Percentiles rank a stretch among this genome's conserved stretches.
Conservation (phyloP, 2,888 invertebrate genomes). For the Sphecodes monilicornis region DNA sequence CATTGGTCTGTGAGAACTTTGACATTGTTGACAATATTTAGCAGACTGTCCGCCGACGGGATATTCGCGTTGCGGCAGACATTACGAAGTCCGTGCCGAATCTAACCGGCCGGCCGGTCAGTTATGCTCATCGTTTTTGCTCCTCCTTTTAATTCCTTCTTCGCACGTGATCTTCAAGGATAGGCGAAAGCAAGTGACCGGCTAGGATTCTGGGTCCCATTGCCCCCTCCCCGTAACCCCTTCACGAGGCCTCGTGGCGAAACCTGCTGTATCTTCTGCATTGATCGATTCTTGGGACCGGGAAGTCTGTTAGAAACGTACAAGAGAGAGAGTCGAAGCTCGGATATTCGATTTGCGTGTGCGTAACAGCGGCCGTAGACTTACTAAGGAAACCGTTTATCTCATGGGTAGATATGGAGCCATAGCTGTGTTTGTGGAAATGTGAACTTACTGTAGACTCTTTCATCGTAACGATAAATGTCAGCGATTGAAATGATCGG, state of each 20-base stretch:
- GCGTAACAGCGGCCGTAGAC: background rate
- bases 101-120: background rate
- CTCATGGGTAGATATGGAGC: background rate
- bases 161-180: slow-evolving; percentile 33
- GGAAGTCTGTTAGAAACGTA: background rate
- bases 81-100: background rate
- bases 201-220: background rate
- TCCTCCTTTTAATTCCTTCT: background rate
- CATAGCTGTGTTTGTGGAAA: slow-evolving; percentile 9
- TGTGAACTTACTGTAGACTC: background rate
- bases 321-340: too few species aligned
- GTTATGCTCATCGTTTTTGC: background rate
- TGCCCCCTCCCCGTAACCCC: background rate
- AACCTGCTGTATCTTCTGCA: background rate
- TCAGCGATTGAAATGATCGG: background rate
- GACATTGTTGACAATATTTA: background rate
- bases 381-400: background rate
- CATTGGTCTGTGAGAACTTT: background rate
- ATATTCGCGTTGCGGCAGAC: background rate
- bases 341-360: background rate
- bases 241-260: too few species aligned
- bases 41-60: background rate
- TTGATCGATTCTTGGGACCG: background rate
- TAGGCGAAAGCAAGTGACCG: slow-evolving; percentile 14
- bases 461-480: background rate